Conservation (phyloP, 2,888 invertebrate species). For the Cepaea hortensis region DNA sequence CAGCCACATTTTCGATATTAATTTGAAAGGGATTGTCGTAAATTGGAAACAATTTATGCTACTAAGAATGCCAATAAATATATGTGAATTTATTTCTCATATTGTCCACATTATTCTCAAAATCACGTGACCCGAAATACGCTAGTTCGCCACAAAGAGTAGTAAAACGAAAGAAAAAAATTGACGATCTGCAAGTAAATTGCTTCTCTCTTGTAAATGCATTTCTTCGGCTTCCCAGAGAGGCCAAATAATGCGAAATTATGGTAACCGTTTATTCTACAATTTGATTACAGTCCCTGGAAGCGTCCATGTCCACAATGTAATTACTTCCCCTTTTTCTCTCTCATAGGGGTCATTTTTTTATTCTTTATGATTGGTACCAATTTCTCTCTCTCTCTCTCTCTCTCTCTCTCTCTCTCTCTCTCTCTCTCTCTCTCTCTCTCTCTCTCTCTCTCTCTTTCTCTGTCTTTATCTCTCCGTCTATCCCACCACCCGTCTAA, state of each 20-base stretch:
- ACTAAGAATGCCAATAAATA: too few species aligned
- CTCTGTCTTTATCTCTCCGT: too few species aligned
- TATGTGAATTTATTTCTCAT: too few species aligned
- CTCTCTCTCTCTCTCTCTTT: too few species aligned
- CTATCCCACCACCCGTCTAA: too few species aligned
- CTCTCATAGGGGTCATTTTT: neutral
- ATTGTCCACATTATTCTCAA: too few species aligned
- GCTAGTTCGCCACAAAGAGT: neutral
- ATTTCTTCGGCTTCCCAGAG: slow-evolving; percentile 3
- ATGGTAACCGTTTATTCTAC: slow-evolving; percentile 32
- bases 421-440: too few species aligned
- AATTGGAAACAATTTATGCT: neutral
- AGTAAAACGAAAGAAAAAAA: neutral
- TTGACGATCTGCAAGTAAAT: slow-evolving; percentile 14
- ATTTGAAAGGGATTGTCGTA: too few species aligned
- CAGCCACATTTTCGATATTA: too few species aligned
- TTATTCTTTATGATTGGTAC: neutral
- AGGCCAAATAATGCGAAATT: slow-evolving; percentile 31
- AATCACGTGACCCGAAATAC: neutral
- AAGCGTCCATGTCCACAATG: slow-evolving; percentile 7
- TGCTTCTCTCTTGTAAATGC: slow-evolving; percentile 31
- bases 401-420: too few species aligned
- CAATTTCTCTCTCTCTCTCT: neutral
- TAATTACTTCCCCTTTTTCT: slow-evolving; percentile 17
- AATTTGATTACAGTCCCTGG: slow-evolving; percentile 23